Percentiles rank a stretch among this genome's conserved stretches.
Conservation (phyloP, 53 echinoderm and acorn worm genomes). For the Apostichopus leukothele region DNA sequence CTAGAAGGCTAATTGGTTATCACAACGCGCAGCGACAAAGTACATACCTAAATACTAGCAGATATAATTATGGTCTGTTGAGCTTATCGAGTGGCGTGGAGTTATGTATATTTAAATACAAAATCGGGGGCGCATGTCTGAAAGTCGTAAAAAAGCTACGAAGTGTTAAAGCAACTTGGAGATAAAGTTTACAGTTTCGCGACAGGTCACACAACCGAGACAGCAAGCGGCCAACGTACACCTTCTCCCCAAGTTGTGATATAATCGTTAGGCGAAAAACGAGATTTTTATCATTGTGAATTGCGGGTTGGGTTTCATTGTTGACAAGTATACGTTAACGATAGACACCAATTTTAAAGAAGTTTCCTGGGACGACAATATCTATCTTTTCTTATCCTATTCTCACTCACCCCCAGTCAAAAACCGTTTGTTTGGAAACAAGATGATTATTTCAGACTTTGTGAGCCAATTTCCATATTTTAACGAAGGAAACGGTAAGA, state of each 20-base stretch:
- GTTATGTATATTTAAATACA: too few species aligned
- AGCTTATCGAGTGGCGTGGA: too few species aligned
- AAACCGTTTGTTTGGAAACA: neutral
- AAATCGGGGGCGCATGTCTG: slow-evolving; percentile 2
- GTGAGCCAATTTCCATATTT: slow-evolving; percentile 30
- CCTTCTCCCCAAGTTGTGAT: neutral
- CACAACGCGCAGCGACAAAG: too few species aligned
- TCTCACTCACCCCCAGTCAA: too few species aligned
- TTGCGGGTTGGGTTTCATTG: neutral
- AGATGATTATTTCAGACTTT: slow-evolving; percentile 35
- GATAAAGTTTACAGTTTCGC: neutral
- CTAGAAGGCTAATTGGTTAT: too few species aligned
- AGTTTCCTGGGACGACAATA: too few species aligned
- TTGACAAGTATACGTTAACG: neutral
- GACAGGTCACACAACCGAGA: neutral
- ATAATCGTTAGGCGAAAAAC: too few species aligned
- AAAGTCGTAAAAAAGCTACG: neutral
- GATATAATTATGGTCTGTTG: too few species aligned
- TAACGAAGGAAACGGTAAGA: slow-evolving; percentile 28
- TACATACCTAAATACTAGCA: too few species aligned
- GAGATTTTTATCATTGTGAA: neutral
- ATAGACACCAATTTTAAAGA: too few species aligned
- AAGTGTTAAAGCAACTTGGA: neutral
- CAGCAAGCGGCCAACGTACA: neutral
- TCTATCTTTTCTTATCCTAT: too few species aligned